phyloP scores from a whole-genome alignment of 2,888 invertebrate genomes.

The Suillia variegata region DNA sequence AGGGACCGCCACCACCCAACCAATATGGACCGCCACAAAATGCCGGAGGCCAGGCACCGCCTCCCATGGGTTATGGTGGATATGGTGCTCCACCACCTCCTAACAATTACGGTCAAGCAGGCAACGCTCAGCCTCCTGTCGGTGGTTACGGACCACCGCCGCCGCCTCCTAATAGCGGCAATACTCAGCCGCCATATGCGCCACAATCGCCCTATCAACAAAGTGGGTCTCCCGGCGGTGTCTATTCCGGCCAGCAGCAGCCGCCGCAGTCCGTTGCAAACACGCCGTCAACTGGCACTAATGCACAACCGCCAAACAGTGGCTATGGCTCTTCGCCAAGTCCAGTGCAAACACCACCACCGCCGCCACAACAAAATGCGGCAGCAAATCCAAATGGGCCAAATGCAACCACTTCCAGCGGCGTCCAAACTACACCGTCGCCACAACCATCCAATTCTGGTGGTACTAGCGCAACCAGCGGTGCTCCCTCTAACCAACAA shows the following conservation, averaged over 20 bases:
- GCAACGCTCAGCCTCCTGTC: conserved; percentile 55
- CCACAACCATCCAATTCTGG: conserved; percentile 32
- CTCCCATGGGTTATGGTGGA: conserved; percentile 62
- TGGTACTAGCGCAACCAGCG: background rate
- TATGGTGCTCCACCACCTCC: conserved; percentile 60
- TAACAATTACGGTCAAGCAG: conserved; percentile 38
- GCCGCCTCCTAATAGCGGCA: conserved; percentile 45
- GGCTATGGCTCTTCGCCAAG: conserved; percentile 63
- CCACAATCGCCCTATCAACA: conserved; percentile 62
- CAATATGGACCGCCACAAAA: conserved; percentile 36
- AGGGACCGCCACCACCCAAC: conserved; percentile 56
- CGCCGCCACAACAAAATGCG: conserved; percentile 48
- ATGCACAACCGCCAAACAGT: conserved; percentile 51
- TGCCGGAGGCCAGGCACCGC: conserved; percentile 41
- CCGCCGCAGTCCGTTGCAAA: conserved; percentile 41
- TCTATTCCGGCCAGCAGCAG: conserved; percentile 52
- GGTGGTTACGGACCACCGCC: conserved; percentile 58
- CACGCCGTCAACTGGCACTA: conserved; percentile 33
- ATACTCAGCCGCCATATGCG: conserved; percentile 62
- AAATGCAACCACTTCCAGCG: conserved; percentile 32
- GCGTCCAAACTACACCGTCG: conserved; percentile 47
- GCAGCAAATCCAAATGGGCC: conserved; percentile 47
- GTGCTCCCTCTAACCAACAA: conserved; percentile 33
- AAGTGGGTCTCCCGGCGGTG: conserved; percentile 45
- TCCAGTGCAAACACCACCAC: conserved; percentile 60